Evolutionary conservation across 37 sponge, comb jelly and placozoan genomes (phyloP), one percentile per base, ranked within the genome.

Genomic region (Crambe crambe): DNA sequence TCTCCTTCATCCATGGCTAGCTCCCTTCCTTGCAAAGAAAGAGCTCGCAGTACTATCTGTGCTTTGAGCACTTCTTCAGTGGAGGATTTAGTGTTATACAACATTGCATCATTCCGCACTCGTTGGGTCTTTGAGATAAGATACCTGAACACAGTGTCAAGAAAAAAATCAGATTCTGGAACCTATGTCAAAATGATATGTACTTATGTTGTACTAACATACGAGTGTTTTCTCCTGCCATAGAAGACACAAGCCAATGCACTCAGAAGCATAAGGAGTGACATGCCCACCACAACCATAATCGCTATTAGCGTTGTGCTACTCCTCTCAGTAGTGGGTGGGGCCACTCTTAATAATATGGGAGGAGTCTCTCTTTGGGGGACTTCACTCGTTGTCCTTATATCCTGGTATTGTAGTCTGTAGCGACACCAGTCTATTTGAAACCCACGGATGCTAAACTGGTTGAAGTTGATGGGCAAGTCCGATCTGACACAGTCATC

Each of bases 161-260:
- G n/a, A n/a, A n/a, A n/a, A n/a, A n/a, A n/a, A n/a, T n/a, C n/a
- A n/a, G n/a, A n/a, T n/a, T n/a, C n/a, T n/a, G n/a, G n/a, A n/a
- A n/a, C n/a, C n/a, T n/a, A n/a, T n/a, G n/a, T n/a, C n/a, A n/a
- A n/a, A n/a, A n/a, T n/a, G n/a, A n/a, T n/a, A n/a, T n/a, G n/a
- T n/a, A n/a, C n/a, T n/a, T n/a, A n/a, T n/a, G n/a, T n/a, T n/a
- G n/a, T n/a, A n/a, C n/a, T 61, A n/a, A 76, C 76, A 59, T 60
- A 76, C 76, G 25, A 35, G 12, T 36, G 26, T n/a, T 76, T 76
- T 59, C 76, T 58, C 38, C 76, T 35, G 9, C 76, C 61, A 58
- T 35, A 60, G 76, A 76, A 76, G 62, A 58, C n/a, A 3, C 38
- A 37, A 3, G 76, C 62, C 39, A 76, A 61, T 59, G 39, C 76